phyloP scores from a whole-genome alignment of 1,140 invertebrate genomes.

The Propsilocerus akamusi region DNA sequence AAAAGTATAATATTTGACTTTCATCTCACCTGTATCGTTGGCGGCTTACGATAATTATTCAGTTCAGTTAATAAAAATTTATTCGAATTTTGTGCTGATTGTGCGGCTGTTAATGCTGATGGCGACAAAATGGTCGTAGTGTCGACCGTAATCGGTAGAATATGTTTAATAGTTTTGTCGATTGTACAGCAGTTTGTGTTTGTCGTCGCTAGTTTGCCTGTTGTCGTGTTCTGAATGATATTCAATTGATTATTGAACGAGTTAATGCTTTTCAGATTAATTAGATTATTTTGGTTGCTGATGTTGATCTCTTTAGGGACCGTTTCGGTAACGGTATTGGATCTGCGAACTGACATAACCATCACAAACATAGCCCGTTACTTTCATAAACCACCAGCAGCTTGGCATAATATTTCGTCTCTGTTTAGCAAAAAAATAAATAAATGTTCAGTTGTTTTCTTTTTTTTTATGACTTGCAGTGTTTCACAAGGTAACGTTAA shows the following conservation, averaged over 20 bases:
- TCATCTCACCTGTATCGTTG: neutral
- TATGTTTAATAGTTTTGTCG: neutral
- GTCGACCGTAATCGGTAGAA: neutral
- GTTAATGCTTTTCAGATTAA: neutral
- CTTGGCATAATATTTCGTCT: neutral
- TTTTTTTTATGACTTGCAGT: neutral
- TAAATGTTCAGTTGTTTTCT: neutral
- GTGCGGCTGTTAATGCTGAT: neutral
- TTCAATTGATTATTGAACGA: neutral
- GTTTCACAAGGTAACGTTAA: neutral
- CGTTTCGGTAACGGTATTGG: conserved; percentile 1
- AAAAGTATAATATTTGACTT: too few relatives aligned
- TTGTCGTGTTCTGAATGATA: neutral
- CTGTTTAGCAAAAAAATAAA: neutral
- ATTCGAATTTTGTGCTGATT: conserved; percentile 1
- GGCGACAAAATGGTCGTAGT: neutral
- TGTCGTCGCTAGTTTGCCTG: conserved; percentile 2
- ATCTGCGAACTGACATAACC: conserved; percentile 2
- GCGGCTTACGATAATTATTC: conserved; percentile 2
- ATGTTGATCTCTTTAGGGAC: conserved; percentile 1
- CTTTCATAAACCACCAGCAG: neutral
- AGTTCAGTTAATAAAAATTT: conserved; percentile 2
- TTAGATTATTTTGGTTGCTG: neutral
- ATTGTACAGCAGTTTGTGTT: neutral
- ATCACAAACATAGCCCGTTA: conserved; percentile 3